phyloP scores from a whole-genome alignment of 2,888 invertebrate genomes.

The Eristalinus aeneus region DNA sequence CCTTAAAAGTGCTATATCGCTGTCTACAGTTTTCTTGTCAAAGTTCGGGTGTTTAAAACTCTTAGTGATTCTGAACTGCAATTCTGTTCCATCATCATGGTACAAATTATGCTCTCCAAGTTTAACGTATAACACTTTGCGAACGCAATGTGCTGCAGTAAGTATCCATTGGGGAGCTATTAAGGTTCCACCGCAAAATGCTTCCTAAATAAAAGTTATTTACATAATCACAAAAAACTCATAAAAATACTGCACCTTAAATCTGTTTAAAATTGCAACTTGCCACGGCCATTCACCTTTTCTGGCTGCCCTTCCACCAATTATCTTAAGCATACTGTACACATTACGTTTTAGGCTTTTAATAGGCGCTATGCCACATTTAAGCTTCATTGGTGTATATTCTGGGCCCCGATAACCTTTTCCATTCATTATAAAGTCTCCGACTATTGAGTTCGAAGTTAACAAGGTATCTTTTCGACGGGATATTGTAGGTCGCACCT shows the following conservation, averaged over 20 bases:
- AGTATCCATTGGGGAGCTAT: conserved; percentile 91
- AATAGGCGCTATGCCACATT: conserved; percentile 78
- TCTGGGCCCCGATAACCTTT: conserved; percentile 80
- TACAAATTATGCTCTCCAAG: conserved; percentile 93
- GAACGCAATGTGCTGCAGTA: conserved; percentile 93
- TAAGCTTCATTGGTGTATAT: conserved; percentile 80
- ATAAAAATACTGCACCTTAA: conserved; percentile 82
- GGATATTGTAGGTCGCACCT: conserved; percentile 74
- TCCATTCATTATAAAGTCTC: conserved; percentile 78
- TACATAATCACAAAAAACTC: conserved; percentile 3
- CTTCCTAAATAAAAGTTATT: conserved; percentile 83
- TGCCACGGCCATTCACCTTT: conserved; percentile 97
- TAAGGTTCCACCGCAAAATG: conserved; percentile 93
- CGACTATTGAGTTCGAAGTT: conserved; percentile 75
- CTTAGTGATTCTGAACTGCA: conserved; percentile 88
- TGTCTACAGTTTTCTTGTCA: conserved; percentile 93
- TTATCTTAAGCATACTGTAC: conserved; percentile 88
- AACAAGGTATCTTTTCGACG: conserved; percentile 74
- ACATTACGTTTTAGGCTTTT: conserved; percentile 77
- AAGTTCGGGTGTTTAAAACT: conserved; percentile 92
- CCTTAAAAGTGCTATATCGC: conserved; percentile 94
- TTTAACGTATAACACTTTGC: conserved; percentile 87
- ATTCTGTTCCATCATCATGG: conserved; percentile 87
- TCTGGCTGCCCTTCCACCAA: conserved; percentile 90
- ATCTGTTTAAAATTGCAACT: conserved; percentile 92